Base-by-base conservation (phyloP, 2,113 vertebrate species). In the Parus major region DNA sequence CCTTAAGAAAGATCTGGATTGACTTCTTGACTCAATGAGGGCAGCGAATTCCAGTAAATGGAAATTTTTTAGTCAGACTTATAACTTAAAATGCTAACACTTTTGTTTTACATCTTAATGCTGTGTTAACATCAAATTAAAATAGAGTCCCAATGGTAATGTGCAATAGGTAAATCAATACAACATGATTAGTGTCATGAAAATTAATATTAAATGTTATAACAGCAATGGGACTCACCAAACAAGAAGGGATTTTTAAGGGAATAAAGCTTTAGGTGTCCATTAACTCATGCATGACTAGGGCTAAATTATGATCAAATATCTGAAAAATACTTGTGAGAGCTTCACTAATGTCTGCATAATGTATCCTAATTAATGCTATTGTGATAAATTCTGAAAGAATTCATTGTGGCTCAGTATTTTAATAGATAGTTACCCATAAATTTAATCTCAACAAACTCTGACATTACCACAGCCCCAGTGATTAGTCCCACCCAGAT, bases 271-370 rank as follows among this genome's bases (percentile, higher is more conserved):
- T 19, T 63, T 93, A 88, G 68, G 12, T 94, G 80, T 93, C 95
- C 96, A 97, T 98, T 97, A 98, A 95, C 93, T 96, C 56, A 70
- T 95, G 84, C 69, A 93, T 96, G 96, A 96, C 95, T 97, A 96
- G 96, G 81, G 92, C 75, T 96, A 92, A 97, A 94, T 88, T 95
- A 95, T 90, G 79, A 94, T 94, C 80, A 97, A 96, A 78, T 93
- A 96, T 96, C 92, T 95, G 92, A 69, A 94, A 97, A 96, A 96
- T 89, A 92, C 88, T 97, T 93, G 89, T 91, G 83, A 96, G 69
- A 95, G 82, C 81, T 92, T 93, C 96, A 94, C 94, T 93, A 95
- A 92, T 94, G 82, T 69, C 82, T 47, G 27, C 92, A 96, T 91
- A 95, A 97, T 95, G 69, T 90, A 95, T 86, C 49, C 64, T 96